Conservation (phyloP, 2,113 vertebrate genomes). For the Eulacestoma nigropectus region DNA sequence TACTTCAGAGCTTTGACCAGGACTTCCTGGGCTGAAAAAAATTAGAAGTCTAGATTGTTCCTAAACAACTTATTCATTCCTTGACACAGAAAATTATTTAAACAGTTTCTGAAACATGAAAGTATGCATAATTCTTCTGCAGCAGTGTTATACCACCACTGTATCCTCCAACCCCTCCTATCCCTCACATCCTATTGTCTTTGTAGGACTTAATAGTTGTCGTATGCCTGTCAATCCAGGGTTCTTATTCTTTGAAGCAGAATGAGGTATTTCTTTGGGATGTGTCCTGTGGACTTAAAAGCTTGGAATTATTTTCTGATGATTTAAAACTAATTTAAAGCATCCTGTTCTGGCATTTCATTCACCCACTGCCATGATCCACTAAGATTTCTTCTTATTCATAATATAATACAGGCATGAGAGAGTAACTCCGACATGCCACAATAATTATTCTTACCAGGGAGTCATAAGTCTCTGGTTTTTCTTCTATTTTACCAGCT, state of each 20-base stretch:
- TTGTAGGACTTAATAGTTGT: neutral
- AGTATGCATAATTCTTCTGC: neutral
- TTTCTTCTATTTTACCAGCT: conserved; percentile 91
- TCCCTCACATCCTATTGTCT: neutral
- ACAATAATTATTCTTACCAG: conserved; percentile 74
- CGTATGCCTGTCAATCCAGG: neutral
- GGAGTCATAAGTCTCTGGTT: conserved; percentile 88
- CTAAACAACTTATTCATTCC: neutral
- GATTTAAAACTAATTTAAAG: neutral
- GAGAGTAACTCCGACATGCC: neutral
- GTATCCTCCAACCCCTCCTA: neutral
- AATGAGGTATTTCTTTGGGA: neutral
- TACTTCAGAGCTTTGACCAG: neutral
- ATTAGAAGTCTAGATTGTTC: neutral
- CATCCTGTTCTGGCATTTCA: neutral
- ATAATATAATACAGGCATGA: neutral
- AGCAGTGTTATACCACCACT: neutral
- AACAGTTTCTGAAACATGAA: neutral
- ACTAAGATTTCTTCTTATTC: neutral
- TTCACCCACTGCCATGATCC: neutral
- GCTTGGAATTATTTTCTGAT: neutral
- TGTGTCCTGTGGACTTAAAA: neutral
- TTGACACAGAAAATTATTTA: neutral
- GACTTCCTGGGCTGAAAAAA: neutral
- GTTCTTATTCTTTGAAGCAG: neutral